These are phyloP conservation scores for Myotis lucifugus DNA, from an alignment of 2,113 vertebrate species.

Conservation along the genomic window DNA sequence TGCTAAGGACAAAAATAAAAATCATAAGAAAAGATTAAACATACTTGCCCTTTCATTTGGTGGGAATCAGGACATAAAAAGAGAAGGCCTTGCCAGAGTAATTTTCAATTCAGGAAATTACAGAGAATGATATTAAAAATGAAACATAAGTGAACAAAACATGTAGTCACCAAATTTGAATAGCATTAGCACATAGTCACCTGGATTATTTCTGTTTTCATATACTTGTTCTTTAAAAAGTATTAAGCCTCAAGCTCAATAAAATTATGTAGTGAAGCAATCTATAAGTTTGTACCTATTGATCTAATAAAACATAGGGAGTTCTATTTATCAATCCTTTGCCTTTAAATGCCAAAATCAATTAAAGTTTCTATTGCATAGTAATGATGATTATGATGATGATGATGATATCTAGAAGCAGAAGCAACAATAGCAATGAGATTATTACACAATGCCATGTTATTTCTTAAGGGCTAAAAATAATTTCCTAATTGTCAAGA, in stretches of 20 bases:
- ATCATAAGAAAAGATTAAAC: not conserved
- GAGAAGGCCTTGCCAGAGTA: not conserved
- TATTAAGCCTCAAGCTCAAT: not conserved
- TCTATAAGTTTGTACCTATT: not conserved
- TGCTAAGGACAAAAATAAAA: slow-evolving; percentile 12
- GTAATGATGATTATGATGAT: not conserved
- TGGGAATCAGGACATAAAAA: not conserved
- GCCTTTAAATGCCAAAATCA: not conserved
- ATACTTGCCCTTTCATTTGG: not conserved
- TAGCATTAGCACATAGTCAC: not conserved
- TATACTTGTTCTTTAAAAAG: not conserved
- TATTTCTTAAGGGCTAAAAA: slow-evolving; percentile 39
- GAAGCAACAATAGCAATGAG: not conserved
- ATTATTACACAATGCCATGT: not conserved
- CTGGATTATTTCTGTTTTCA: slow-evolving; percentile 12
- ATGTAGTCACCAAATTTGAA: not conserved
- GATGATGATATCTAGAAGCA: not conserved
- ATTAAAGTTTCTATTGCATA: not conserved
- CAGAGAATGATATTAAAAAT: not conserved
- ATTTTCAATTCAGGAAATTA: slow-evolving; percentile 38
- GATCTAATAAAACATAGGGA: not conserved
- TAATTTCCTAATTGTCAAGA: not conserved
- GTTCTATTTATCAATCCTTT: not conserved
- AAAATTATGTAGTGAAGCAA: not conserved
- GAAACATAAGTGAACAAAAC: not conserved